Evolutionary conservation across 1,140 invertebrate genomes (phyloP).

Genomic region (Belonocnema kinseyi): DNA sequence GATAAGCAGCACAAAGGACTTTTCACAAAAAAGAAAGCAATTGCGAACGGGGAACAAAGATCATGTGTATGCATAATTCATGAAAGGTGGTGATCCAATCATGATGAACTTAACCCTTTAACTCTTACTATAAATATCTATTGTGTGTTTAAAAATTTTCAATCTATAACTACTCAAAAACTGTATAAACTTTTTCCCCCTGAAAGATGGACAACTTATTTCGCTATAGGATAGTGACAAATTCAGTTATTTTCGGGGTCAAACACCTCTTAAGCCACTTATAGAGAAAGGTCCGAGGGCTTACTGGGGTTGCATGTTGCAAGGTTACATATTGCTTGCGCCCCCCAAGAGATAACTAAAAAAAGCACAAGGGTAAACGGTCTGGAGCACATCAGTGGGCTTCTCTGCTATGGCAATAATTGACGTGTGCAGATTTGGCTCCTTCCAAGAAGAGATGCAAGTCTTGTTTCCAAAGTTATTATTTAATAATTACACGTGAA

Average conservation of each 20-base stretch:
- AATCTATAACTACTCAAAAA: neutral
- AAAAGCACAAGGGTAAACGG: constrained; percentile 5
- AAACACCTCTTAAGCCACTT: neutral
- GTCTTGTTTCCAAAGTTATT: neutral
- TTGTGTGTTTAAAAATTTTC: neutral
- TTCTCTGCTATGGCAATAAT: neutral
- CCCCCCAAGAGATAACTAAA: constrained; percentile 4
- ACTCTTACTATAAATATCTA: neutral
- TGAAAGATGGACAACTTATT: neutral
- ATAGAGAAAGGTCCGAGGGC: neutral
- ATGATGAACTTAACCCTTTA: neutral
- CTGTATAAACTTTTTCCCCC: neutral
- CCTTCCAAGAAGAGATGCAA: neutral
- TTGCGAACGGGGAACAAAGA: too few species aligned
- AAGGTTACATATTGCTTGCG: neutral
- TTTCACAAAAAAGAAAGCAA: too few species aligned
- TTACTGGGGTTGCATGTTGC: neutral
- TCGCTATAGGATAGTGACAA: neutral
- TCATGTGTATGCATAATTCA: neutral
- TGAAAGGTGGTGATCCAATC: neutral
- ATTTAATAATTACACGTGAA: neutral
- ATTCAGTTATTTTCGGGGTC: neutral
- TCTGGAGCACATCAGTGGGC: constrained; percentile 2
- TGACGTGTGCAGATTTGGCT: neutral
- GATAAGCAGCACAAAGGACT: too few species aligned